Base-by-base conservation (phyloP, 1,140 invertebrate species). In the Sitophilus oryzae region DNA sequence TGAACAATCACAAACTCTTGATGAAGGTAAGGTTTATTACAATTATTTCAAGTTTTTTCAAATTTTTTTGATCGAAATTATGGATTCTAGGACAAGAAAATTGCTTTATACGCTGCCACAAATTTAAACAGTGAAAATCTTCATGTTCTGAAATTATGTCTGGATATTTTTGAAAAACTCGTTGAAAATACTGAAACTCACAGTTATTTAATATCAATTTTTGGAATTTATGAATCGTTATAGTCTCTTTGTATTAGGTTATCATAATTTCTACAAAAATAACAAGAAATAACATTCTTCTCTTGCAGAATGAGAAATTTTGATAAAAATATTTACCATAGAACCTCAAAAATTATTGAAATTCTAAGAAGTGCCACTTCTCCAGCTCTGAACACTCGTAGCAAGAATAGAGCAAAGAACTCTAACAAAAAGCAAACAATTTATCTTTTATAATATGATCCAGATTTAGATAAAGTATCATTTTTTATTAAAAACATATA, bases 31-130 rank as follows among this genome's bases (percentile, higher is more conserved):
- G n/a, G n/a, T n/a, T n/a, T n/a, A n/a, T n/a, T n/a, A n/a, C n/a
- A n/a, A n/a, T n/a, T n/a, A n/a, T n/a, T n/a, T n/a, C n/a, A n/a
- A n/a, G n/a, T n/a, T n/a, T n/a, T n/a, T n/a, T n/a, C n/a, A n/a
- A n/a, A n/a, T n/a, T n/a, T n/a, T n/a, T n/a, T n/a, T n/a, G n/a
- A n/a, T n/a, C n/a, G n/a, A n/a, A n/a, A n/a, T n/a, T n/a, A n/a
- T n/a, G n/a, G n/a, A n/a, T 57, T 57, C 15, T 19, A 62, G 58
- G 54, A 62, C n/a, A 60, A 63, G 51, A 63, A 60, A 38, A 46
- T 51, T 0, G 56, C 58, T 43, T 35, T 63, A n/a, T 63, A 55
- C 44, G 57, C 52, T 1, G 60, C 61, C n/a, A 58, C 56, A 3
- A 25, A 60, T 16, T 18, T 56, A 23, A 59, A 63, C 15, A 40